These are phyloP conservation scores for Balanococcus diminutus DNA, from an alignment of 2,888 invertebrate genomes.

Conservation along the genomic window DNA sequence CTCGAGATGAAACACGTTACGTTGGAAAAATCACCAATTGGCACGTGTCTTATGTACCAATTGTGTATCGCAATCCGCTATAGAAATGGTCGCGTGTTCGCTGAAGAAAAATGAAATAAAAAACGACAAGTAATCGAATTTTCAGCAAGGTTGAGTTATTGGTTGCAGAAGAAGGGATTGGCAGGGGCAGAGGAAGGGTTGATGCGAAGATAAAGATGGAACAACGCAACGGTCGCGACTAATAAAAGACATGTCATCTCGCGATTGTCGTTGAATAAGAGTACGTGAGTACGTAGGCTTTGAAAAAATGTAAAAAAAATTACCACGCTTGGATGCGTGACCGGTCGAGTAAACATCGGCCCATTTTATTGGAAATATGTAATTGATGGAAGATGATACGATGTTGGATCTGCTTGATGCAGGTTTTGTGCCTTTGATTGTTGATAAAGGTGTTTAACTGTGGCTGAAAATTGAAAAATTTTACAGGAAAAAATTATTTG, in stretches of 20 bases:
- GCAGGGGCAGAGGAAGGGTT: neutral
- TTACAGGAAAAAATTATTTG: too few species aligned
- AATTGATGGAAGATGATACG: neutral
- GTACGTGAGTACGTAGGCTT: neutral
- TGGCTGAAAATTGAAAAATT: too few species aligned
- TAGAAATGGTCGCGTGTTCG: neutral
- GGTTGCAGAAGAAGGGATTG: neutral
- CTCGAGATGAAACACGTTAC: neutral
- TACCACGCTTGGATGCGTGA: neutral
- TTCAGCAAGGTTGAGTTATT: neutral
- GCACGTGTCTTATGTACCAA: slow-evolving; percentile 12
- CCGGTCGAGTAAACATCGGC: slow-evolving; percentile 4
- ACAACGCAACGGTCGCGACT: neutral
- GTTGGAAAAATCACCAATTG: neutral
- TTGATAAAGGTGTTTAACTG: too few species aligned
- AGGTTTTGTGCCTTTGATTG: too few species aligned
- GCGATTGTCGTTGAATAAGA: neutral
- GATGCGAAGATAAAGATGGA: neutral
- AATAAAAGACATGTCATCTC: slow-evolving; percentile 17
- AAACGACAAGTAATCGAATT: neutral
- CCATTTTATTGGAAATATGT: neutral
- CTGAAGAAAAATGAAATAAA: neutral
- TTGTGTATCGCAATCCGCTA: neutral
- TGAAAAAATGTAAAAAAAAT: neutral
- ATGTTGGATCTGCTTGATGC: neutral